These are phyloP conservation scores for Zaprionus ghesquierei DNA, from an alignment of 1,140 invertebrate species.

Conservation along the genomic window DNA sequence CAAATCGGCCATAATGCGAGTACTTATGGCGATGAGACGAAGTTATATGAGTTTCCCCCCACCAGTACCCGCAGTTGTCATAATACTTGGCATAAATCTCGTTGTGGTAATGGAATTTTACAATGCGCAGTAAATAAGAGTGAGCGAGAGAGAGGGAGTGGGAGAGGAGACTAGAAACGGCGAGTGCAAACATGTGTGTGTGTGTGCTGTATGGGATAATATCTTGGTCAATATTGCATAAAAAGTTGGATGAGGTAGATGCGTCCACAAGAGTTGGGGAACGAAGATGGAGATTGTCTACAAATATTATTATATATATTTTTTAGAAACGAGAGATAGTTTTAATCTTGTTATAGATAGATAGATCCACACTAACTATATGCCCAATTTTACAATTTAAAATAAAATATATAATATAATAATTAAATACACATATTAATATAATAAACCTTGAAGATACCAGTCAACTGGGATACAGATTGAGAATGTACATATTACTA, in stretches of 20 bases:
- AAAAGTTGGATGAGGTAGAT: not conserved
- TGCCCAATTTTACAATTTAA: too few relatives aligned
- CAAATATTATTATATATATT: too few relatives aligned
- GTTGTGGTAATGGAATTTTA: slow-evolving; percentile 55
- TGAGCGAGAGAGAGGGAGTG: not conserved
- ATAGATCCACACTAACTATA: too few relatives aligned
- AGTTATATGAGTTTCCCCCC: slow-evolving; percentile 13
- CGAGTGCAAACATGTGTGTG: not conserved
- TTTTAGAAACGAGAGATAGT: too few relatives aligned
- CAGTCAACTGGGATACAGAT: too few relatives aligned
- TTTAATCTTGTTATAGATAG: too few relatives aligned
- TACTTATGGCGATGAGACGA: slow-evolving; percentile 10
- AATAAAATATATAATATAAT: too few relatives aligned
- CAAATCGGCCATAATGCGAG: slow-evolving; percentile 9
- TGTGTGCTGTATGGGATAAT: not conserved
- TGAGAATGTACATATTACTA: too few relatives aligned
- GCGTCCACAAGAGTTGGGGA: too few relatives aligned
- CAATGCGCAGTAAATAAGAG: slow-evolving; percentile 64
- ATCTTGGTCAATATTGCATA: slow-evolving; percentile 2
- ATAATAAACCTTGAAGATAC: too few relatives aligned
- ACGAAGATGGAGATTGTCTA: too few relatives aligned
- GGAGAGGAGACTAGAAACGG: not conserved
- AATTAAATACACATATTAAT: too few relatives aligned
- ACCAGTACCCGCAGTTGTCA: slow-evolving; percentile 29
- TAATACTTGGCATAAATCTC: slow-evolving; percentile 63